These are phyloP conservation scores for Drosophila setosimentum DNA, from an alignment of 2,888 invertebrate species.

Conservation along the genomic window DNA sequence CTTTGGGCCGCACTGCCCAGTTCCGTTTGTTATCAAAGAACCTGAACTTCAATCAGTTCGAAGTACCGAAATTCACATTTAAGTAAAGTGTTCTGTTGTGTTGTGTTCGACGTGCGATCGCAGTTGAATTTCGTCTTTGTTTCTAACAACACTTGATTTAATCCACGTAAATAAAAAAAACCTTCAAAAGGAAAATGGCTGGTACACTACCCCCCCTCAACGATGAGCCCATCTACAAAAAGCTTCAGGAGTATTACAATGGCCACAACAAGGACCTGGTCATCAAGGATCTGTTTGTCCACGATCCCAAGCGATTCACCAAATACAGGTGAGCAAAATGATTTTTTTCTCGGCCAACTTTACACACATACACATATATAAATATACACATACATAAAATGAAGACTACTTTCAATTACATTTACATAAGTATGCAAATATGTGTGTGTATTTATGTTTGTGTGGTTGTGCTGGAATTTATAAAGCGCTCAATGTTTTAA, in stretches of 20 bases:
- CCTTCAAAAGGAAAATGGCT: conserved; percentile 67
- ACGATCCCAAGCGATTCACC: conserved; percentile 92
- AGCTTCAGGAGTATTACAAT: conserved; percentile 91
- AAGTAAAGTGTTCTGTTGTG: conserved; percentile 63
- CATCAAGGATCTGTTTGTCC: conserved; percentile 92
- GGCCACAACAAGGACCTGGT: conserved; percentile 90
- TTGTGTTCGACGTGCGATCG: conserved; percentile 8
- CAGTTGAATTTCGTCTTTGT: conserved; percentile 59
- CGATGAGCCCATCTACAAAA: conserved; percentile 90
- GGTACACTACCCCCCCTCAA: conserved; percentile 86
- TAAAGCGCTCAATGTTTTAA: conserved; percentile 11
- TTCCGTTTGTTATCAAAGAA: conserved; percentile 32
- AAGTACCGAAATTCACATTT: conserved; percentile 26
- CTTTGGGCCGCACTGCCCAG: conserved; percentile 59
- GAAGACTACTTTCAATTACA: background rate
- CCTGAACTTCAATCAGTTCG: conserved; percentile 17
- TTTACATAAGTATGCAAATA: background rate
- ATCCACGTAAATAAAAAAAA: conserved; percentile 27
- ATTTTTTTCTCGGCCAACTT: conserved; percentile 24
- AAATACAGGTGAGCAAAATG: conserved; percentile 91
- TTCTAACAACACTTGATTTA: conserved; percentile 59
- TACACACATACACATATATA: background rate
- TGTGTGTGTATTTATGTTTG: background rate
- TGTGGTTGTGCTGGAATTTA: background rate
- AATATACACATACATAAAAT: background rate